phyloP scores from a whole-genome alignment of 2,113 vertebrate species.

The Lucifuga dentata region DNA sequence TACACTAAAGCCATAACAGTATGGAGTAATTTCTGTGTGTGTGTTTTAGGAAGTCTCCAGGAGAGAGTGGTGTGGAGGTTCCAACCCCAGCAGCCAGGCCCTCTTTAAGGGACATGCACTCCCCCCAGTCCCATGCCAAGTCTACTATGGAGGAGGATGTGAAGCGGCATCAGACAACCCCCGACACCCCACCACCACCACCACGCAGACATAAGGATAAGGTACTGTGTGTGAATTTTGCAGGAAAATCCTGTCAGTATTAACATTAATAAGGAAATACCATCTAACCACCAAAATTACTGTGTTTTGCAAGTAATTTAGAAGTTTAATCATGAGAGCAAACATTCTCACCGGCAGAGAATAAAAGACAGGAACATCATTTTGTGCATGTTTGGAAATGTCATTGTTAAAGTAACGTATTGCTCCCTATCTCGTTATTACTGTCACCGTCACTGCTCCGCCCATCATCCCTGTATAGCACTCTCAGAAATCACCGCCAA shows the following conservation, averaged over 20 bases:
- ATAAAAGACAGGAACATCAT: no score
- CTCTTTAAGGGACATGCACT: slow-evolving; percentile 92
- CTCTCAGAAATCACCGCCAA: slow-evolving; percentile 88
- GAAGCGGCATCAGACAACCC: slow-evolving; percentile 89
- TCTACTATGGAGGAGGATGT: slow-evolving; percentile 94
- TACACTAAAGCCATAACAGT: slow-evolving; percentile 9
- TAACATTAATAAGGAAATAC: neutral
- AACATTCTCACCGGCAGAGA: no score
- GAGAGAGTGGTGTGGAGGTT: slow-evolving; percentile 86
- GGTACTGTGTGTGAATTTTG: slow-evolving; percentile 71
- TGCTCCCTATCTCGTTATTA: no score
- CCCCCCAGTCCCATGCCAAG: slow-evolving; percentile 89
- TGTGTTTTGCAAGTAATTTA: no score
- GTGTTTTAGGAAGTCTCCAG: slow-evolving; percentile 90
- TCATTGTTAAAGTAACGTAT: no score
- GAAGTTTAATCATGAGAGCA: no score
- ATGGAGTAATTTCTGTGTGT: neutral
- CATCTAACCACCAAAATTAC: neutral
- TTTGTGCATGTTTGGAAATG: no score
- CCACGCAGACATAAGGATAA: slow-evolving; percentile 89
- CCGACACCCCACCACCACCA: slow-evolving; percentile 88
- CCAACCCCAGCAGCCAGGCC: slow-evolving; percentile 87
- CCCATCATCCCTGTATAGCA: slow-evolving; percentile 32
- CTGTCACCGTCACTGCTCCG: neutral
- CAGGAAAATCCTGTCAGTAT: neutral